Evolutionary conservation across 2,888 invertebrate genomes (phyloP).

Genomic region (Resseliella maxima): DNA sequence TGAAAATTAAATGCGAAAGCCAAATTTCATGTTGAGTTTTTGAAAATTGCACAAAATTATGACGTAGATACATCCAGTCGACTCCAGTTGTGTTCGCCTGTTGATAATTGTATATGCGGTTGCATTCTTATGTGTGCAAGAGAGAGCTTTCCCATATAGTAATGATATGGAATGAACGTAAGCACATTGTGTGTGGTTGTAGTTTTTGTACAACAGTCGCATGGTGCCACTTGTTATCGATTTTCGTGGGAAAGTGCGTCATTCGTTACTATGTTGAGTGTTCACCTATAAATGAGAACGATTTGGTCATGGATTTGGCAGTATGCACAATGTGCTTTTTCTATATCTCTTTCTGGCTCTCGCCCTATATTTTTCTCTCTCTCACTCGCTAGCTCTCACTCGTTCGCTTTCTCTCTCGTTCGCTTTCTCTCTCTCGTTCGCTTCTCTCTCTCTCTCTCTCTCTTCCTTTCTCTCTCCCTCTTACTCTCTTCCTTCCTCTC

Average conservation of each 20-base stretch:
- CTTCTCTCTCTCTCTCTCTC: too few relatives aligned
- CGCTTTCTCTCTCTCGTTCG: too few relatives aligned
- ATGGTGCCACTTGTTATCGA: constrained; percentile 28
- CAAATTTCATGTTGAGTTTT: too few relatives aligned
- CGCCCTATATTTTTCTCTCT: not conserved
- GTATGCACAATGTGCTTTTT: not conserved
- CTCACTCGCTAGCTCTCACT: not conserved
- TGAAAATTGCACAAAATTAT: not conserved
- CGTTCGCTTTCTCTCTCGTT: too few relatives aligned
- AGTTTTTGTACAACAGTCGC: not conserved
- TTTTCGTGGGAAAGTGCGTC: constrained; percentile 41
- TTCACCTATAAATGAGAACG: constrained; percentile 25
- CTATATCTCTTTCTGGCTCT: not conserved
- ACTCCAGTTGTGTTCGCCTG: not conserved
- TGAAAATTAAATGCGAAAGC: too few relatives aligned
- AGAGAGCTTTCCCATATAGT: not conserved
- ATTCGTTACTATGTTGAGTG: constrained; percentile 14
- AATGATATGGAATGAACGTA: too few relatives aligned
- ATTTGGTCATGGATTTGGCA: not conserved
- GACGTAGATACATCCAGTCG: not conserved
- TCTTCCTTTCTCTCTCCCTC: too few relatives aligned
- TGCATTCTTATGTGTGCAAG: not conserved
- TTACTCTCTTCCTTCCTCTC: too few relatives aligned
- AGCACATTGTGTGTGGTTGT: not conserved
- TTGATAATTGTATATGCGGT: not conserved